These are phyloP conservation scores for Hormaphis cornu DNA, from an alignment of 1,140 invertebrate species.

Conservation along the genomic window DNA sequence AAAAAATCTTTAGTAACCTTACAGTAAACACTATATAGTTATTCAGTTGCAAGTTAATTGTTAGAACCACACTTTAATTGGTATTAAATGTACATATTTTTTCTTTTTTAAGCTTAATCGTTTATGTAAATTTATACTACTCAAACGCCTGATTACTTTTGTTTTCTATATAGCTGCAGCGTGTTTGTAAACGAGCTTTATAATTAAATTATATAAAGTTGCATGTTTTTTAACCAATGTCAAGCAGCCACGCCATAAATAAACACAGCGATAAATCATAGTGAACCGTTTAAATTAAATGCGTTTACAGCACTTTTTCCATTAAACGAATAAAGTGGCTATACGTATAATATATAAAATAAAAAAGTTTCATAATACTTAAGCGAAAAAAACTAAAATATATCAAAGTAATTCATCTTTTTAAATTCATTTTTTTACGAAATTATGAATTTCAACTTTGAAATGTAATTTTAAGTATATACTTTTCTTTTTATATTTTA, in stretches of 20 bases:
- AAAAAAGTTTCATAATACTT: neutral
- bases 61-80: neutral
- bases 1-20: no score
- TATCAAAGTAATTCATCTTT: slow-evolving; percentile 1
- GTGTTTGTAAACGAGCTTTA: neutral
- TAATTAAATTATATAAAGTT: slow-evolving; percentile 13
- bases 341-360: no score
- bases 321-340: slow-evolving; percentile 7
- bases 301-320: slow-evolving; percentile 9
- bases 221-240: slow-evolving; percentile 2
- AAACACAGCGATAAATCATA: slow-evolving; percentile 16
- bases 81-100: neutral
- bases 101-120: neutral
- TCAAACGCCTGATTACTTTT: neutral
- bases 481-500: no score
- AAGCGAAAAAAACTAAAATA: neutral
- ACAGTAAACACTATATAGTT: no score
- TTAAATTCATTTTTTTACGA: neutral
- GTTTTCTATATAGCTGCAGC: neutral
- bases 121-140: neutral
- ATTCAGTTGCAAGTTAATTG: no score
- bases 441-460: neutral
- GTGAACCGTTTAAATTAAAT: slow-evolving; percentile 12
- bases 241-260: slow-evolving; percentile 2
- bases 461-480: neutral